Evolutionary conservation across 2,113 vertebrate genomes (phyloP), one percentile per base, ranked within the genome.

Genomic region (Pandion haliaetus): DNA sequence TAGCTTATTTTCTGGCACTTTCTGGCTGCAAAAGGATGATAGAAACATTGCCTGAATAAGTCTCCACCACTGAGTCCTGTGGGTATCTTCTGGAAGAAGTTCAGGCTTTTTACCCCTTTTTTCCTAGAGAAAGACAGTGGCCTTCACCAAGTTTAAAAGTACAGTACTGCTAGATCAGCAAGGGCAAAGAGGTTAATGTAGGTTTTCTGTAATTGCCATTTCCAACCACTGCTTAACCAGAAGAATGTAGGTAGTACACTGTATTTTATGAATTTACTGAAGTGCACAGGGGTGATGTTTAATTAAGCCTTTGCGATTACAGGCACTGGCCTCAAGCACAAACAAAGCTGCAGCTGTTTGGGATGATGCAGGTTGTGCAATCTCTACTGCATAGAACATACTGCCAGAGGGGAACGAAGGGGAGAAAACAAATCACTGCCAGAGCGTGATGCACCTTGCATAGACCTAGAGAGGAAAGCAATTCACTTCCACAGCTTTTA

Each of bases 241-340:
- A 86, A 62, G 25, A 25, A 2, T 6, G 5, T 24, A 55, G n/a
- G 26, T 54, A 61, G 24, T 34, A 32, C 26, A 6, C 24, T 52
- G 34, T 52, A 32, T 82, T 86, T 78, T 87, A 52, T 57, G 28
- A 72, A 69, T 91, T 91, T 82, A 65, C 57, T 90, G 57, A 86
- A 73, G 80, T 71, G 73, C 61, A 59, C 16, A 65, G 36, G 70
- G 58, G 21, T 94, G 73, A 85, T 94, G 78, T 72, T 88, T 94
- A 96, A 88, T 96, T 96, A 94, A 76, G 49, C 61, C 81, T 85
- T 69, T 82, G 82, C 8, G 49, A 85, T 63, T 82, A n/a, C 8
- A 69, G 58, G n/a, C 58, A 69, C 31, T 93, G 93, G 93, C 87
- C 90, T 96, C 47, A 72, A 94, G 96, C 84, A 90, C 87, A 97